A percentile compares a stretch with the other conserved stretches of the same genome.
Conservation (phyloP, 2,113 vertebrate species). For the Periophthalmodon schlosseri region DNA sequence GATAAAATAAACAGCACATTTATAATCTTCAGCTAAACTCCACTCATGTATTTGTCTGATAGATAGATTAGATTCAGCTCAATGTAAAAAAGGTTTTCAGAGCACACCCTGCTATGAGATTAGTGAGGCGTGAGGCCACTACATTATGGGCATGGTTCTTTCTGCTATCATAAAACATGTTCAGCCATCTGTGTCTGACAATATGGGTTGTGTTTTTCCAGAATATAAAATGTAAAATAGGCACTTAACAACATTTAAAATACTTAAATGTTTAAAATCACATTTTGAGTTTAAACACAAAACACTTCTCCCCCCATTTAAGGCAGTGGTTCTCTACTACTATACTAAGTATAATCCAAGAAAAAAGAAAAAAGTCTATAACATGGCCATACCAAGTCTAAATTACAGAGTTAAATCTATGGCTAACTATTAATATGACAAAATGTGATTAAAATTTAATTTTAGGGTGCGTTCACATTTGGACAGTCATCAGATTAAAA, state of each 20-base stretch:
- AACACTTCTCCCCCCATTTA: background rate
- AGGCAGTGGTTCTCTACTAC: background rate
- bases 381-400: background rate
- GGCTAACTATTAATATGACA: no score
- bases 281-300: background rate
- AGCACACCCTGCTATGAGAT: conserved; percentile 14
- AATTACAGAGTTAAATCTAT: background rate
- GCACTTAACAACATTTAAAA: background rate
- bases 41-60: conserved; percentile 10
- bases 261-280: background rate
- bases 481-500: no score
- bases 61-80: background rate
- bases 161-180: conserved; percentile 19
- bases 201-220: conserved; percentile 2
- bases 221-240: background rate
- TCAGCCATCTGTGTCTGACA: conserved; percentile 14
- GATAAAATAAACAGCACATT: background rate
- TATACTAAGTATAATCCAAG: background rate
- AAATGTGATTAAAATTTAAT: no score
- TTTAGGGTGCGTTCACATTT: no score
- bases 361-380: background rate
- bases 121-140: conserved; percentile 16
- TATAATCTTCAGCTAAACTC: conserved; percentile 19
- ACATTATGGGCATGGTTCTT: conserved; percentile 11
- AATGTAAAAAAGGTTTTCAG: conserved; percentile 5